Conservation (phyloP, 2,797 vertebrate genomes). For the Scolopax rusticola region DNA sequence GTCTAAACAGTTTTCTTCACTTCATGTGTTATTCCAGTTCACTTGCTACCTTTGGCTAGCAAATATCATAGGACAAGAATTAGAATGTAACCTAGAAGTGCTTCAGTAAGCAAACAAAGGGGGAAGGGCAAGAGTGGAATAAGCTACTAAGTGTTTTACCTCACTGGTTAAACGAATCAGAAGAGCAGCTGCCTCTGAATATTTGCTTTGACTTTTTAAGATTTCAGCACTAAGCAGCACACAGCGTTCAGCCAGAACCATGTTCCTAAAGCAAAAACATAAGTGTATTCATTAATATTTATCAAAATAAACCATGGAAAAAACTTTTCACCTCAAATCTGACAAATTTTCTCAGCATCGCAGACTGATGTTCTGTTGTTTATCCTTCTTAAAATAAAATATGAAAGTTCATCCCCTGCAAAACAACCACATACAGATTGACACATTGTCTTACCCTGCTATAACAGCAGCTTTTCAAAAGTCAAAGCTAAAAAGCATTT, state of each 20-base stretch:
- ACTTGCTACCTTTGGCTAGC: not conserved
- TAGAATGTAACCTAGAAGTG: not conserved
- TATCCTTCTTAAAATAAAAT: not conserved
- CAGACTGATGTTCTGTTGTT: not conserved
- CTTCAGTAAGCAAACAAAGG: not conserved
- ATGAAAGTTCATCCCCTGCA: not conserved
- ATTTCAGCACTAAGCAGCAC: slow-evolving; percentile 95
- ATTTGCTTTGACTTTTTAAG: slow-evolving; percentile 96
- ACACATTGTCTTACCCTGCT: not conserved
- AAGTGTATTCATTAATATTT: not conserved
- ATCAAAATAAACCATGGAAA: not conserved
- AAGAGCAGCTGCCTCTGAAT: slow-evolving; percentile 94
- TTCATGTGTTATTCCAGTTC: not conserved
- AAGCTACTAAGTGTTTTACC: slow-evolving; percentile 77
- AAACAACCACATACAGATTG: not conserved
- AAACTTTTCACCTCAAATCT: not conserved
- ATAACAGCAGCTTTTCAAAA: not conserved
- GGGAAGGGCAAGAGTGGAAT: not conserved
- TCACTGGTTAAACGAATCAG: slow-evolving; percentile 98
- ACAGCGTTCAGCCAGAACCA: slow-evolving; percentile 95
- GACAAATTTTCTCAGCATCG: not conserved
- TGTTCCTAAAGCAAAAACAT: slow-evolving; percentile 85
- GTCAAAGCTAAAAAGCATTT: not conserved
- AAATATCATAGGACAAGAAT: not conserved
- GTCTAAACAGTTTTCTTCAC: not conserved